Base-by-base conservation (phyloP, 2,797 vertebrate genomes). In the Myotis daubentonii region DNA sequence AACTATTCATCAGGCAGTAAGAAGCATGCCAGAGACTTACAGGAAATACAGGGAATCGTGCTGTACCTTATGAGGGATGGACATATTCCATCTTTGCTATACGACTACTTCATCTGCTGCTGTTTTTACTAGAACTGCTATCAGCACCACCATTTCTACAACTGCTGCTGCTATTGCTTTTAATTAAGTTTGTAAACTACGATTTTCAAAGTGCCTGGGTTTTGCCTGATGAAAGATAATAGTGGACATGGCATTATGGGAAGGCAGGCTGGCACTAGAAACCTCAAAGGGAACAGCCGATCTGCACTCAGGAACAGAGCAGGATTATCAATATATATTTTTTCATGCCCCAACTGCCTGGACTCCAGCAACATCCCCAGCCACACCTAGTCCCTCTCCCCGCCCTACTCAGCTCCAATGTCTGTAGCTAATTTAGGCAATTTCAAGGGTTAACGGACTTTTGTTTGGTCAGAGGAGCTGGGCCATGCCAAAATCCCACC, bases 1-100 rank as follows among this genome's bases (percentile, higher is more conserved):
- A 95, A 95, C 93, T 90, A 83, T 93, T 91, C 87, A 92, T 87
- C 12, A 93, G 88, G 75, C 88, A 91, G 79, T 11, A 74, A 55
- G 20, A 38, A 95, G 55, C 30, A 17, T 33, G 86, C 94, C 91
- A 84, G 88, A 36, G 74, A 87, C 65, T 93, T 92, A 95, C 2
- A 1, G 94, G 85, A 97, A 96, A 68, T 53, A 87, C 65, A 94
- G 79, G 55, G 51, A 83, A 65, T 94, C 80, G n/a, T 60, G 33
- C 76, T 20, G 12, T 72, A 53, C 47, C 49, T 85, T 66, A 23
- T 33, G 68, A 91, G 33, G 80, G 82, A 51, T 25, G 36, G 87
- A 91, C 82, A 78, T 1, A 65, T 22, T 44, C 70, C 85, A 66
- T 55, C 76, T 92, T 87, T 75, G 94, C 89, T 55, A 1, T 4